Percentiles rank a stretch among this genome's conserved stretches.
Conservation (phyloP, 35 echinoderm and acorn worm species). For the Lytechinus pictus region DNA sequence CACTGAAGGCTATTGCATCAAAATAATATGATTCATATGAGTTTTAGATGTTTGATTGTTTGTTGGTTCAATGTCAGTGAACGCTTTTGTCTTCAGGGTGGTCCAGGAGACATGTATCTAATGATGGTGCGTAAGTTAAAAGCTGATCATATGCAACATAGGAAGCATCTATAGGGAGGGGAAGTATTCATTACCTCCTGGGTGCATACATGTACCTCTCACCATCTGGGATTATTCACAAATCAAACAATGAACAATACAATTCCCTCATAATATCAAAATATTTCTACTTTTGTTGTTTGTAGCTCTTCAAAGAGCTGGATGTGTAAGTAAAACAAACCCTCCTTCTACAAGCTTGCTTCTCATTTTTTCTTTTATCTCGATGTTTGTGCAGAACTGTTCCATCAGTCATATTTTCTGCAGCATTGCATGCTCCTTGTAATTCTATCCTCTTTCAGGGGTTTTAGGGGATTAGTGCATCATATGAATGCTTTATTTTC, state of each 20-base stretch:
- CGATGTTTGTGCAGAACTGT: neutral
- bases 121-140: neutral
- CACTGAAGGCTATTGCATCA: conserved; percentile 3
- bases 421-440: neutral
- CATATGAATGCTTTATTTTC: neutral
- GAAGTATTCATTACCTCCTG: neutral
- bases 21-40: neutral
- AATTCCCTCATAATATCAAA: neutral
- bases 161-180: neutral
- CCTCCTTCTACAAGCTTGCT: neutral
- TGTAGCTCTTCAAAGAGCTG: neutral
- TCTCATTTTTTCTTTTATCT: neutral
- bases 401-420: neutral
- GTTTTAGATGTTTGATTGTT: neutral
- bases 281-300: neutral
- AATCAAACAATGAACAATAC: neutral
- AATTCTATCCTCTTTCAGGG: neutral
- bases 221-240: neutral
- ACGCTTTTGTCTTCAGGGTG: neutral
- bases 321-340: neutral
- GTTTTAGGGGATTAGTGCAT: neutral
- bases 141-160: neutral
- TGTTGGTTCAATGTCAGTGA: neutral
- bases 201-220: neutral
- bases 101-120: neutral